These are phyloP conservation scores for Drosophila takahashii DNA, from an alignment of 1,140 invertebrate genomes.

Conservation along the genomic window DNA sequence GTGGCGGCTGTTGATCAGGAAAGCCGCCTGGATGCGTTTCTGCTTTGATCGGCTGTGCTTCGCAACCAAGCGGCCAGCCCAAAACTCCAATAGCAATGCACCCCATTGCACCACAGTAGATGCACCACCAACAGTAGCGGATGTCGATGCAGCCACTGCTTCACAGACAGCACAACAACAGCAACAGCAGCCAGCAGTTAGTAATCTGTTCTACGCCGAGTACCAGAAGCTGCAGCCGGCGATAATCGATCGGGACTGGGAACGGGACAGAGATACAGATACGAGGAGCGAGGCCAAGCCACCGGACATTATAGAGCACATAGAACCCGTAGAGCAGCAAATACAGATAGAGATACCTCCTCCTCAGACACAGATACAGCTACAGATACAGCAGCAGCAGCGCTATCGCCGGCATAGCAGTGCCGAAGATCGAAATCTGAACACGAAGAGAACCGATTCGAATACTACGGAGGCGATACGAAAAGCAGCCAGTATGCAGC, in stretches of 20 bases:
- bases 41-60: conserved; percentile 94
- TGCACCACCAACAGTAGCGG: conserved; percentile 28
- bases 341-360: conserved; percentile 15
- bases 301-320: conserved; percentile 52
- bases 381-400: conserved; percentile 13
- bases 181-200: conserved; percentile 11
- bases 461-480: conserved; percentile 45
- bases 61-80: conserved; percentile 92
- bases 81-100: conserved; percentile 62
- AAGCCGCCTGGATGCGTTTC: conserved; percentile 93
- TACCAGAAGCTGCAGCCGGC: conserved; percentile 74
- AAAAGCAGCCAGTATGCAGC: conserved; percentile 82
- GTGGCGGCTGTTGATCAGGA: conserved; percentile 68
- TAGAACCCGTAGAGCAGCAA: conserved; percentile 9
- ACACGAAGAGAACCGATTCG: conserved; percentile 27
- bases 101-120: conserved; percentile 27
- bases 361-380: neutral
- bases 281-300: conserved; percentile 59
- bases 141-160: conserved; percentile 8
- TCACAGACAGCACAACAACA: conserved; percentile 11
- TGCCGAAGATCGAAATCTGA: conserved; percentile 67
- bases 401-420: conserved; percentile 71
- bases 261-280: conserved; percentile 26
- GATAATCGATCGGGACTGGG: conserved; percentile 65
- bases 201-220: conserved; percentile 65